Conservation (phyloP, 2,888 invertebrate species). For the Candidula unifasciata region DNA sequence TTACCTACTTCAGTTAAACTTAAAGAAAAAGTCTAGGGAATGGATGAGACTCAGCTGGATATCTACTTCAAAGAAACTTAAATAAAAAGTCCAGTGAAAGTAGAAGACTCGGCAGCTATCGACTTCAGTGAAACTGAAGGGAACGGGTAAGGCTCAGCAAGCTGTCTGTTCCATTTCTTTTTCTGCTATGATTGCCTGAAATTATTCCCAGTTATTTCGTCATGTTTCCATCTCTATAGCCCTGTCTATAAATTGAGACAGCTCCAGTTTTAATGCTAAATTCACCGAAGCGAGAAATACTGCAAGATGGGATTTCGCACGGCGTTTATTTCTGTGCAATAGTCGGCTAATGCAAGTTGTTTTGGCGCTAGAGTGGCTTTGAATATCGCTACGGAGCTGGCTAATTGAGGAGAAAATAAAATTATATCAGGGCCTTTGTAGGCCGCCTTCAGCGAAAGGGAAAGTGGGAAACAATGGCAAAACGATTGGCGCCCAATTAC, state of each 20-base stretch:
- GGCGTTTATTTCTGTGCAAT: slow-evolving; percentile 23
- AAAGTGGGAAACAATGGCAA: background rate
- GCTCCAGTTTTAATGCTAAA: slow-evolving; percentile 1
- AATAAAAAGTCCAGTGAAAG: too few species aligned
- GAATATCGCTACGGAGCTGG: slow-evolving; percentile 33
- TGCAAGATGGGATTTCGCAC: slow-evolving; percentile 34
- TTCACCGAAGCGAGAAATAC: slow-evolving; percentile 12
- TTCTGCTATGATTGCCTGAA: background rate
- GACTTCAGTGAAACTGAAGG: too few species aligned
- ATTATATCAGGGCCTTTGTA: slow-evolving; percentile 35
- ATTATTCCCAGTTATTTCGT: background rate
- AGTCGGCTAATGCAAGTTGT: slow-evolving; percentile 35
- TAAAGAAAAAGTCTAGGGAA: too few species aligned
- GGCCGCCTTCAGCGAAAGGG: background rate
- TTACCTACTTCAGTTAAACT: too few species aligned
- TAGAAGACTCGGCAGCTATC: too few species aligned
- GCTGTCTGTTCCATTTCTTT: background rate
- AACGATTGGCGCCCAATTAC: slow-evolving; percentile 24
- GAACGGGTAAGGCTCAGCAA: background rate
- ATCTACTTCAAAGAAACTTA: too few species aligned
- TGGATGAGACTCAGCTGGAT: too few species aligned
- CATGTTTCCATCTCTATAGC: background rate
- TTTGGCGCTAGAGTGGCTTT: slow-evolving; percentile 21
- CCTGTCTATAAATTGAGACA: background rate
- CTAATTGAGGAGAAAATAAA: slow-evolving; percentile 47